phyloP scores from a whole-genome alignment of 1,140 invertebrate genomes.

The Lasaia peninsularis region DNA sequence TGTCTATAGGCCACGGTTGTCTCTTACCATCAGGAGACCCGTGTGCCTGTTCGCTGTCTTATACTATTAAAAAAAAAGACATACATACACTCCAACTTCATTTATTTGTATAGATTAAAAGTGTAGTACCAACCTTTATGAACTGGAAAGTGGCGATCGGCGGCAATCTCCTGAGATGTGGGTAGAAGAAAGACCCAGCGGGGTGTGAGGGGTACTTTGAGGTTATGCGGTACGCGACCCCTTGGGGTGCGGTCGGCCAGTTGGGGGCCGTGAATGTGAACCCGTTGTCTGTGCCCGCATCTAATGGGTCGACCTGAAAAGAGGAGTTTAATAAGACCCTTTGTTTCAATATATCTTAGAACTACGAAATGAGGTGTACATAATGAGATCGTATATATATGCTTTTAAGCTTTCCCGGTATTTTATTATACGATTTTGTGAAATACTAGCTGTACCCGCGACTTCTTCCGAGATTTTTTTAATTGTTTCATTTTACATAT shows the following conservation, averaged over 20 bases:
- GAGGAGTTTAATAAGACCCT: background rate
- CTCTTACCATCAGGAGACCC: no score
- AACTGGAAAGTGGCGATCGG: constrained; percentile 94
- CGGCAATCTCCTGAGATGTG: constrained; percentile 89
- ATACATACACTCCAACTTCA: no score
- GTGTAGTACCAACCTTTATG: constrained; percentile 82
- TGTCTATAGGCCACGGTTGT: no score
- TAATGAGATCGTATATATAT: no score
- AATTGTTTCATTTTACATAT: no score
- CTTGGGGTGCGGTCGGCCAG: constrained; percentile 93
- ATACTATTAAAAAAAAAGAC: no score
- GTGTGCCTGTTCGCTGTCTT: no score
- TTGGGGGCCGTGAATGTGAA: constrained; percentile 97
- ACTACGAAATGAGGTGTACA: background rate
- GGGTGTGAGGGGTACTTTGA: constrained; percentile 93
- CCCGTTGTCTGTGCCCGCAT: constrained; percentile 98
- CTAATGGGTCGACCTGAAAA: constrained; percentile 91
- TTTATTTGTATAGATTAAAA: background rate
- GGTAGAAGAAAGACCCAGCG: constrained; percentile 96
- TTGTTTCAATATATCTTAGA: background rate
- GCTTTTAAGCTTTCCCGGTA: no score
- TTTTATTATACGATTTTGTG: no score
- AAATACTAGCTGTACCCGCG: no score
- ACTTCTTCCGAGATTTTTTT: no score
- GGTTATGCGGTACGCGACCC: constrained; percentile 93